Evolutionary conservation across 92 coral and sea anemone species (phyloP).

Genomic region (Chrysogorgia sp.): DNA sequence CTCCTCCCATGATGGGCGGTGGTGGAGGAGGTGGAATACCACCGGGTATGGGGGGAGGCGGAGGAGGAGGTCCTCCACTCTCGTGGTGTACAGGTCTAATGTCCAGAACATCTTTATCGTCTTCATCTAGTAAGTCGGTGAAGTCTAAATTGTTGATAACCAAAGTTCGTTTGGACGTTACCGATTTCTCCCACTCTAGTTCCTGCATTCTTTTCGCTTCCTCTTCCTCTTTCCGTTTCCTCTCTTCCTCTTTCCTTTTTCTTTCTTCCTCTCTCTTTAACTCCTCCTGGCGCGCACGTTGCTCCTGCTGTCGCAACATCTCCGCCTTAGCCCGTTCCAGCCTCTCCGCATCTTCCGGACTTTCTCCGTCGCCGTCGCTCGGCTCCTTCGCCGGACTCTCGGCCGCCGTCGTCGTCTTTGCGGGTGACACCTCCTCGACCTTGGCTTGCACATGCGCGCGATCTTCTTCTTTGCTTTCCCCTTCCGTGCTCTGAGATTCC

Average conservation of each 20-base stretch:
- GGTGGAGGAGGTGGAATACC: conserved; percentile 64
- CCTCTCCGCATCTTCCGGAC: conserved; percentile 57
- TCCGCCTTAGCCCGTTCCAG: conserved; percentile 27
- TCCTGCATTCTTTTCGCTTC: conserved; percentile 86
- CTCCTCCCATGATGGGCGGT: conserved; percentile 69
- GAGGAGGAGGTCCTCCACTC: conserved; percentile 73
- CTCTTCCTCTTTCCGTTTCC: conserved; percentile 79
- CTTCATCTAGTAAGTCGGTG: conserved; percentile 86
- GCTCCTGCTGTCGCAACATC: conserved; percentile 55
- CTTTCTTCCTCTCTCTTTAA: conserved; percentile 56
- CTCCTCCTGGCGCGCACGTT: conserved; percentile 68
- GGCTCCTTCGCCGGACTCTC: conserved; percentile 14
- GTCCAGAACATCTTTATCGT: conserved; percentile 76
- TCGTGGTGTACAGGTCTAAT: conserved; percentile 58
- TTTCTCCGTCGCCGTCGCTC: conserved; percentile 64
- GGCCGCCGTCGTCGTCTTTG: background rate
- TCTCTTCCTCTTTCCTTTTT: conserved; percentile 76
- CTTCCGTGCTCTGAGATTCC: conserved; percentile 36
- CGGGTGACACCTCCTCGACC: conserved; percentile 22
- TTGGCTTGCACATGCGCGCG: conserved; percentile 38
- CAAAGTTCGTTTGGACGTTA: conserved; percentile 86
- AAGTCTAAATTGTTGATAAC: conserved; percentile 94
- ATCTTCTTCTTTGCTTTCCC: conserved; percentile 12
- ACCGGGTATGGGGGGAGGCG: conserved; percentile 64
- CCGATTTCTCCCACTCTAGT: conserved; percentile 95